Conservation (phyloP, 2,797 vertebrate species). For the Sebastes alutus region DNA sequence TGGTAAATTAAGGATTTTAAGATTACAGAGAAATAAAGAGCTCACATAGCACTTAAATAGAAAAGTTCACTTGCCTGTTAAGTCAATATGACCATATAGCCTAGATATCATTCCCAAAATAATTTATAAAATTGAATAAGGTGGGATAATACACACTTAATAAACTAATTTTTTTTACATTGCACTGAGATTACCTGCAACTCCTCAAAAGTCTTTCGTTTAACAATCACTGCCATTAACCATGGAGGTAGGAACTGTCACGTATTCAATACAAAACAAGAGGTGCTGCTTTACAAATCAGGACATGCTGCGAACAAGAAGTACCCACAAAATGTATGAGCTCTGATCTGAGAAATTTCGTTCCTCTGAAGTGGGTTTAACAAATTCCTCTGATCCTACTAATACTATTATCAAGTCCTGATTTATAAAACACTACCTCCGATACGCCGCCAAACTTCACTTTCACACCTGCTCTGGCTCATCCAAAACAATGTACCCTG, state of each 20-base stretch:
- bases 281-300: slow-evolving; percentile 48
- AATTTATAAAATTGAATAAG: slow-evolving; percentile 76
- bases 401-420: slow-evolving; percentile 12
- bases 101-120: slow-evolving; percentile 75
- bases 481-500: slow-evolving; percentile 66
- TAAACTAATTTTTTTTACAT: slow-evolving; percentile 63
- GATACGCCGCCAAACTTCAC: slow-evolving; percentile 27
- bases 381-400: not conserved
- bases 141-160: slow-evolving; percentile 72
- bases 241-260: slow-evolving; percentile 74
- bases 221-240: slow-evolving; percentile 74
- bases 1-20: slow-evolving; percentile 70
- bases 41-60: slow-evolving; percentile 67
- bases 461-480: slow-evolving; percentile 40
- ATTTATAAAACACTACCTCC: slow-evolving; percentile 42
- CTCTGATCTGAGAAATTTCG: not conserved
- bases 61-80: slow-evolving; percentile 67
- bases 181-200: slow-evolving; percentile 73
- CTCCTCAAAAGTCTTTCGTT: slow-evolving; percentile 54
- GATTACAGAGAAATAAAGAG: slow-evolving; percentile 48
- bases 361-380: not conserved
- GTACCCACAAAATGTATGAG: not conserved
- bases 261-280: slow-evolving; percentile 45
- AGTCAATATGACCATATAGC: slow-evolving; percentile 87
- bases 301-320: slow-evolving; percentile 6